Percentiles rank a stretch among this genome's conserved stretches.
Evolutionary conservation across 1,140 invertebrate species (phyloP).

Genomic region (Hyles euphorbiae): DNA sequence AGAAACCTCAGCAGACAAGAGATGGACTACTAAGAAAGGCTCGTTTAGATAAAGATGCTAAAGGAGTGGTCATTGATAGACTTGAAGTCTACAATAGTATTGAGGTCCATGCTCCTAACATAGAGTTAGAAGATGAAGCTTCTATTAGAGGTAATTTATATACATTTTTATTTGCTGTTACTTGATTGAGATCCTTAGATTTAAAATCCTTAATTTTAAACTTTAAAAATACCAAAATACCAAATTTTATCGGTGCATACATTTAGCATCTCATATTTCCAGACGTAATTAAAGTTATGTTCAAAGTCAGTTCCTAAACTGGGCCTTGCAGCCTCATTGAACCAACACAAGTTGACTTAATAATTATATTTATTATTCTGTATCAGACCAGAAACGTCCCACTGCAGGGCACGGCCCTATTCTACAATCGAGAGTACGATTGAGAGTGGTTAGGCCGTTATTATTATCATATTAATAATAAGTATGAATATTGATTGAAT

Average conservation of each 20-base stretch:
- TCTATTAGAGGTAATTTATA: slow-evolving; percentile 64
- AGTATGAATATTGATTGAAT: too few species aligned
- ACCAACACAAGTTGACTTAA: neutral
- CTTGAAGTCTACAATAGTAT: slow-evolving; percentile 87
- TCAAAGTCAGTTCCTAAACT: neutral
- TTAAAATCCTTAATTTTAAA: too few species aligned
- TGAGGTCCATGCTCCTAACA: slow-evolving; percentile 85
- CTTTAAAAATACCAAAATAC: too few species aligned
- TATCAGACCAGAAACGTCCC: too few species aligned
- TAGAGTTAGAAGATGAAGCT: slow-evolving; percentile 79
- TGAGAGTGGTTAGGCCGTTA: too few species aligned
- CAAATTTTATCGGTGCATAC: too few species aligned
- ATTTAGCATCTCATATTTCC: neutral
- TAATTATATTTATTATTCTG: neutral
- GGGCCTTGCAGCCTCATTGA: neutral
- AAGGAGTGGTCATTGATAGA: slow-evolving; percentile 79
- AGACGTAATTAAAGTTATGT: neutral
- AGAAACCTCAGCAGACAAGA: slow-evolving; percentile 62
- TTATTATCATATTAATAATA: too few species aligned
- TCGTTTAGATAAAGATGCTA: slow-evolving; percentile 68
- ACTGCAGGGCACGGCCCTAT: too few species aligned
- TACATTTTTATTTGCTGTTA: neutral
- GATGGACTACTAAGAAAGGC: slow-evolving; percentile 66
- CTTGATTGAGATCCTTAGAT: too few species aligned
- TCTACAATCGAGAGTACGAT: too few species aligned